phyloP scores from a whole-genome alignment of 2,113 vertebrate genomes.

The Lampris megalopsis region DNA sequence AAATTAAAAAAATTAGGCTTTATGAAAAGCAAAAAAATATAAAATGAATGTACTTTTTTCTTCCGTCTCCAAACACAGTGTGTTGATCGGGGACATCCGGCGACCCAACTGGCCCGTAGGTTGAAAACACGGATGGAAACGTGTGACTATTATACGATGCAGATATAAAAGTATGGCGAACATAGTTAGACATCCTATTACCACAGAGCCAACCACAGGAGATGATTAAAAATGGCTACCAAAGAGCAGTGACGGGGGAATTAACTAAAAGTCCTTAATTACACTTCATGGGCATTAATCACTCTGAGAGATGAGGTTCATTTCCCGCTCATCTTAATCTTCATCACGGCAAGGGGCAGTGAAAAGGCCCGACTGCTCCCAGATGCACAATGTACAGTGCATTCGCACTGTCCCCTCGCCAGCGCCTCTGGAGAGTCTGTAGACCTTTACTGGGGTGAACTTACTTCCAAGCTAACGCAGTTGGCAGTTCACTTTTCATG shows the following conservation, averaged over 20 bases:
- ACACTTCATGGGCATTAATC: constrained; percentile 82
- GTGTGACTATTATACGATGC: neutral
- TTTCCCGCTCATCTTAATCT: constrained; percentile 83
- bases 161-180: constrained; percentile 23
- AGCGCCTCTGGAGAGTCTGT: constrained; percentile 14
- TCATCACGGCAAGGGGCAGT: constrained; percentile 63
- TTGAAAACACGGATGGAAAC: too few relatives aligned
- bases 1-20: too few relatives aligned
- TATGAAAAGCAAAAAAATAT: too few relatives aligned
- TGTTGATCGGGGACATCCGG: too few relatives aligned
- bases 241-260: constrained; percentile 77
- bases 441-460: constrained; percentile 15
- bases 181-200: constrained; percentile 75
- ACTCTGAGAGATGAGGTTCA: constrained; percentile 78
- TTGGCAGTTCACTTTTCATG: too few relatives aligned
- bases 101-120: too few relatives aligned
- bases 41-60: too few relatives aligned
- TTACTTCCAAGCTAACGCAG: neutral
- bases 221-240: constrained; percentile 80
- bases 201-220: constrained; percentile 62
- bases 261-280: constrained; percentile 86
- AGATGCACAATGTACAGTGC: constrained; percentile 16
- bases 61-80: too few relatives aligned
- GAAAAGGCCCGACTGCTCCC: constrained; percentile 39
- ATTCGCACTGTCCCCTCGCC: constrained; percentile 16